Percentiles rank a stretch among this genome's conserved stretches.
Conservation (phyloP, 2,113 vertebrate genomes). For the Dasyprocta punctata region DNA sequence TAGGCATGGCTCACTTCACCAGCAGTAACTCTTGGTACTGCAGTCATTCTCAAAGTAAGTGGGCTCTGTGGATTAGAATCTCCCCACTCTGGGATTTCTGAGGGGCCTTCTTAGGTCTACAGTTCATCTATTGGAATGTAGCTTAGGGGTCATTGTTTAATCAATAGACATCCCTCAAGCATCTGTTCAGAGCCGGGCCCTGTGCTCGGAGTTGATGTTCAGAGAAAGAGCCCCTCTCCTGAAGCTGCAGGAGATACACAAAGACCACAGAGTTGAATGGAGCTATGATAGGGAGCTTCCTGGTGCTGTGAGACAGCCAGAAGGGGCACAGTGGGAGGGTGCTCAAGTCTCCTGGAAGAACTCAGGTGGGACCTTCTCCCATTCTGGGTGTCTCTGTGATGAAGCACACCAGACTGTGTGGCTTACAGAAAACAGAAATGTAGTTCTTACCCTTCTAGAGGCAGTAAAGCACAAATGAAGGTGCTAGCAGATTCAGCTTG, state of each 20-base stretch:
- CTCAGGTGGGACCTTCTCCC: background rate
- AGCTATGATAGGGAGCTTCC: no score
- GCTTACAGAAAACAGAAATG: background rate
- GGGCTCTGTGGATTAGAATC: background rate
- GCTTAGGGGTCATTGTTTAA: background rate
- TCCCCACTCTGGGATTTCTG: background rate
- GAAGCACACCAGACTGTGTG: background rate
- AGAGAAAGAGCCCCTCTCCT: background rate
- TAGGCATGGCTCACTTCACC: background rate
- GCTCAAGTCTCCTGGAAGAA: rapidly evolving
- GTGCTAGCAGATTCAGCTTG: background rate
- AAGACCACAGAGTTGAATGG: background rate
- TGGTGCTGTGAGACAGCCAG: background rate
- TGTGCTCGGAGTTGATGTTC: background rate
- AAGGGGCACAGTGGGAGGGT: background rate
- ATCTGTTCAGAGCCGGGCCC: no score
- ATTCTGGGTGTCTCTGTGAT: background rate
- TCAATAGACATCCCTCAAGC: background rate
- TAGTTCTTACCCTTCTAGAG: background rate
- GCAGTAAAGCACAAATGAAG: background rate
- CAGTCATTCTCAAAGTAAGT: background rate
- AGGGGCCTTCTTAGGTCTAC: background rate
- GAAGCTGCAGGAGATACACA: background rate
- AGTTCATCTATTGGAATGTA: background rate
- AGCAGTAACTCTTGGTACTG: background rate